Evolutionary conservation across 2,797 vertebrate species (phyloP).

Genomic region (Menidia menidia): DNA sequence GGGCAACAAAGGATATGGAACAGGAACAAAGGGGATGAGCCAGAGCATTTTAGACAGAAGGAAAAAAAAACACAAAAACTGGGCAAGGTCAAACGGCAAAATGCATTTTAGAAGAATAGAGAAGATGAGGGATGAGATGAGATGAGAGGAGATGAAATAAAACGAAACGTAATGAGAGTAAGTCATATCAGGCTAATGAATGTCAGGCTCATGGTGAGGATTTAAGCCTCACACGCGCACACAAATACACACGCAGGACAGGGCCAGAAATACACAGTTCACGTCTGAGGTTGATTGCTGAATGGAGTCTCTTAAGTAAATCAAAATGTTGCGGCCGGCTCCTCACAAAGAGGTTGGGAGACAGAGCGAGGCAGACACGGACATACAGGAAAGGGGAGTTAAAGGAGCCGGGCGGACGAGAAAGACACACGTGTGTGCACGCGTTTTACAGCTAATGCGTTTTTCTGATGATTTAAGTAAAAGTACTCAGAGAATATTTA

Average conservation of each 20-base stretch:
- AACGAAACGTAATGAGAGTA: conserved; percentile 26
- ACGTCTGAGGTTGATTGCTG: conserved; percentile 49
- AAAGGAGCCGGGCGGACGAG: not conserved
- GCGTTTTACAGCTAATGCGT: not conserved
- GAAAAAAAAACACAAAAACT: not conserved
- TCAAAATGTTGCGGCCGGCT: conserved; percentile 62
- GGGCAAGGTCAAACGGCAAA: conserved; percentile 7
- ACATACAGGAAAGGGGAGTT: conserved; percentile 12
- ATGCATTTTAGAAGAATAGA: conserved; percentile 9
- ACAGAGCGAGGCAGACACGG: conserved; percentile 29
- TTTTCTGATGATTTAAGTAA: conserved; percentile 20
- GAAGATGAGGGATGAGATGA: not conserved
- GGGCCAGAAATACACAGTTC: conserved; percentile 33
- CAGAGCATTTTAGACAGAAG: not conserved
- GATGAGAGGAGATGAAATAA: conserved; percentile 1
- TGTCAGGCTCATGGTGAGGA: conserved; percentile 33
- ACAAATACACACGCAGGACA: conserved; percentile 5
- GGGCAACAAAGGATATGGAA: conserved; percentile 10
- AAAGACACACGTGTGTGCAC: not conserved
- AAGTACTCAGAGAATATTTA: conserved; percentile 7
- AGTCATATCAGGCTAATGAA: conserved; percentile 66
- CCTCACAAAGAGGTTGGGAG: conserved; percentile 39
- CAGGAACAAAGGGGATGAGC: not conserved
- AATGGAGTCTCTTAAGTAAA: conserved; percentile 70
- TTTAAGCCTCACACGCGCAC: conserved; percentile 26